phyloP scores from a whole-genome alignment of 2,888 invertebrate species.

The Phyto melanocephala region DNA sequence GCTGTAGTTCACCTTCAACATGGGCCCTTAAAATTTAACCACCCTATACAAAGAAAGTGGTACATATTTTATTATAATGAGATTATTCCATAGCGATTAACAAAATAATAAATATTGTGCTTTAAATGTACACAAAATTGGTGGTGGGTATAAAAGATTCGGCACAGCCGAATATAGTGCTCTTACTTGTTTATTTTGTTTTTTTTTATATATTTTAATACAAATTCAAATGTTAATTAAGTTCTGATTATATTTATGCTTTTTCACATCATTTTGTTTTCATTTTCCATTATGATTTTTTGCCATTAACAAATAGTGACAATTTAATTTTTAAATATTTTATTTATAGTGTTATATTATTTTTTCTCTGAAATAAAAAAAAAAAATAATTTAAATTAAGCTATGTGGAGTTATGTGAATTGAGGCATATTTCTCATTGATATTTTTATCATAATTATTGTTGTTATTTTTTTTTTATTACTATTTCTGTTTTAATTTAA shows the following conservation, averaged over 20 bases:
- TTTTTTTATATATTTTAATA: not conserved
- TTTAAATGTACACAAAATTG: too few species aligned
- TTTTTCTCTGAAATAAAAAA: too few species aligned
- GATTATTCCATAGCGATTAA: too few species aligned
- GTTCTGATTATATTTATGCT: constrained; percentile 48
- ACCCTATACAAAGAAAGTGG: too few species aligned
- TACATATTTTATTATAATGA: too few species aligned
- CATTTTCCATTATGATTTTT: constrained; percentile 33
- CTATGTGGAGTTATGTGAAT: not conserved
- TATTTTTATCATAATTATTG: not conserved
- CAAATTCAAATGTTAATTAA: constrained; percentile 53
- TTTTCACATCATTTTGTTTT: constrained; percentile 9
- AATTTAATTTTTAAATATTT: constrained; percentile 47
- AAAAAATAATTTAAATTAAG: not conserved
- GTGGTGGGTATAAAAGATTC: too few species aligned
- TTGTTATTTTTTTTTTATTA: constrained; percentile 25
- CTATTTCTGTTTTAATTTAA: constrained; percentile 45
- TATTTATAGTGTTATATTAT: constrained; percentile 20
- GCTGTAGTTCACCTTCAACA: too few species aligned
- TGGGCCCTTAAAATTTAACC: too few species aligned
- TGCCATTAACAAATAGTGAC: constrained; percentile 58
- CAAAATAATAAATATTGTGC: too few species aligned
- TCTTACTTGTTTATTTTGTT: too few species aligned
- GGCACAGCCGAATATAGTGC: too few species aligned
- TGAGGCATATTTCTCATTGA: constrained; percentile 31